Conservation (phyloP, 2,797 vertebrate species). For the Sebastes vulpes region DNA sequence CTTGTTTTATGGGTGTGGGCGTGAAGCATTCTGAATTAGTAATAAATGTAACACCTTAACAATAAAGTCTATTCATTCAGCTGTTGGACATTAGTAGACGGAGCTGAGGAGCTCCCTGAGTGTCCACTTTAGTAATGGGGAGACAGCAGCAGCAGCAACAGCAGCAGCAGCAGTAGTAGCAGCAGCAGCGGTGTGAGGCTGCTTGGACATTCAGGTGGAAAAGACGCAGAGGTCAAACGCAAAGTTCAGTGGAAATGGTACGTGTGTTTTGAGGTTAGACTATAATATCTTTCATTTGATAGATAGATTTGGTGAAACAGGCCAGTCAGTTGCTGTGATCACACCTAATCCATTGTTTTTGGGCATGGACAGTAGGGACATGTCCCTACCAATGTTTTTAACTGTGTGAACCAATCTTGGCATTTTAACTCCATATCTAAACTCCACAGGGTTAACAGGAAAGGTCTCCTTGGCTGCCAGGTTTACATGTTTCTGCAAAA, state of each 20-base stretch:
- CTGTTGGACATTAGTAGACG: neutral
- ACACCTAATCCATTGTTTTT: conserved; percentile 25
- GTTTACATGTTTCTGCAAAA: neutral
- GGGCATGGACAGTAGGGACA: neutral
- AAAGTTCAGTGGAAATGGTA: neutral
- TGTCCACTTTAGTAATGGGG: neutral
- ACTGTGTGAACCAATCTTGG: neutral
- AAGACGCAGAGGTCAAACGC: neutral
- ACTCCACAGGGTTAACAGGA: neutral
- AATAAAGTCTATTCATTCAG: neutral
- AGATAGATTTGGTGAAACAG: neutral
- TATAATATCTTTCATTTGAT: neutral
- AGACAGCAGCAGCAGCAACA: neutral
- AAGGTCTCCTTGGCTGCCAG: neutral
- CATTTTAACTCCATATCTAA: neutral
- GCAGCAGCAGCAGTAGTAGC: neutral
- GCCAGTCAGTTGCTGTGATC: conserved; percentile 10
- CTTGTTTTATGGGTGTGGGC: neutral
- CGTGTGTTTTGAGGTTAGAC: neutral
- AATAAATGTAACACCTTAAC: neutral
- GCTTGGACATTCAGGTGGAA: neutral
- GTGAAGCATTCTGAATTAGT: neutral
- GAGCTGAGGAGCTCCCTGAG: neutral
- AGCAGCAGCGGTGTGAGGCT: neutral
- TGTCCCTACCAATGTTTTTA: neutral